Evolutionary conservation across 1,140 invertebrate genomes (phyloP).

Genomic region (Magallana gigas): DNA sequence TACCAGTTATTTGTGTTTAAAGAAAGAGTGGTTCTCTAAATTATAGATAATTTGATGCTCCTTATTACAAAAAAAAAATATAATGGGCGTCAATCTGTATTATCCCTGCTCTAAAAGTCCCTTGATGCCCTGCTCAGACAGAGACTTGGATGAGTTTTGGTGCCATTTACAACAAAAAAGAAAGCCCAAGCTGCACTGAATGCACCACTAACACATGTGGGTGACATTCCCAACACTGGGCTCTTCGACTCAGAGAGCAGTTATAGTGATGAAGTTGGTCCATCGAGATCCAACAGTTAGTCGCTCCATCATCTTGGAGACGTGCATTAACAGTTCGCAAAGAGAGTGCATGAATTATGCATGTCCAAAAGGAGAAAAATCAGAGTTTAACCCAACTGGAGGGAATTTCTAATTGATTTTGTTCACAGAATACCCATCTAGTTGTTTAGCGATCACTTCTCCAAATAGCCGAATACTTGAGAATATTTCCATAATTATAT

Average conservation of each 20-base stretch:
- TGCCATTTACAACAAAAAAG: background rate
- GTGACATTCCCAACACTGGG: background rate
- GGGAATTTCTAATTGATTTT: constrained; percentile 32
- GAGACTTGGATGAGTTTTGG: background rate
- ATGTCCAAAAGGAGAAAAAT: background rate
- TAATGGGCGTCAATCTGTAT: no score
- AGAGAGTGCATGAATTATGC: constrained; percentile 15
- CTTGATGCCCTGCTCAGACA: background rate
- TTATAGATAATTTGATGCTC: no score
- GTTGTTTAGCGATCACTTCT: constrained; percentile 24
- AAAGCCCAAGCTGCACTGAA: background rate
- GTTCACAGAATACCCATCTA: constrained; percentile 27
- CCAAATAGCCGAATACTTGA: constrained; percentile 16
- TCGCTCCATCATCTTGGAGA: constrained; percentile 15
- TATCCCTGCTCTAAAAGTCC: background rate
- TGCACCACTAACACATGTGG: background rate
- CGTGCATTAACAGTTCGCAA: constrained; percentile 15
- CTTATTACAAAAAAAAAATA: no score
- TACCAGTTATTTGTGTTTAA: no score
- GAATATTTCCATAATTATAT: constrained; percentile 28
- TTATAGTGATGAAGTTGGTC: background rate
- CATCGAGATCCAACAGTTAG: background rate
- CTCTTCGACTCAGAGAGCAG: background rate
- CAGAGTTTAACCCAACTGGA: constrained; percentile 24
- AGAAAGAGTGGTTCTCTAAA: no score